A percentile compares a stretch with the other conserved stretches of the same genome.
Conservation (phyloP, 2,888 invertebrate species). For the Melitaea athalia region DNA sequence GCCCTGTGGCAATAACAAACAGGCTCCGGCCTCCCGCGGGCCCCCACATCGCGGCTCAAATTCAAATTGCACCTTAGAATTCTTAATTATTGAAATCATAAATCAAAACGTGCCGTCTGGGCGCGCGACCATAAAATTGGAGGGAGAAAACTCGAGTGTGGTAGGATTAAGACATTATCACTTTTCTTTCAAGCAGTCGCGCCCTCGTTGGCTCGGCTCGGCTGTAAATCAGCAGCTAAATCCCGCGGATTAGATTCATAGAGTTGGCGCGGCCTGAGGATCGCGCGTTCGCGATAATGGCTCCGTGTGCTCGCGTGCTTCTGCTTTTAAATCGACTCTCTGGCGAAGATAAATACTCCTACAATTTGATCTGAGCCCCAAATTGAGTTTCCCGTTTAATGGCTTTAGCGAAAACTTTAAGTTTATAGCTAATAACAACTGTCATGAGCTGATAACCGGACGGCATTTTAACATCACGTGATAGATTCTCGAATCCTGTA, state of each 20-base stretch:
- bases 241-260: slow-evolving; percentile 83
- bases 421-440: slow-evolving; percentile 69
- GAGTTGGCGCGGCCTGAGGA: slow-evolving; percentile 80
- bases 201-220: slow-evolving; percentile 71
- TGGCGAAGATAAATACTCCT: slow-evolving; percentile 75
- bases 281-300: slow-evolving; percentile 76
- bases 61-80: slow-evolving; percentile 83
- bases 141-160: slow-evolving; percentile 77
- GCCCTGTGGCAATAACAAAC: slow-evolving; percentile 76
- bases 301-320: slow-evolving; percentile 80
- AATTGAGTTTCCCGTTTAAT: slow-evolving; percentile 69
- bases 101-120: slow-evolving; percentile 81
- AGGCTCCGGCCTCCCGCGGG: slow-evolving; percentile 73
- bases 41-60: slow-evolving; percentile 71
- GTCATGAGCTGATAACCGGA: slow-evolving; percentile 69
- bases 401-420: slow-evolving; percentile 65
- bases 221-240: slow-evolving; percentile 82
- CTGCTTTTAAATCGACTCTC: slow-evolving; percentile 80
- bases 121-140: slow-evolving; percentile 79
- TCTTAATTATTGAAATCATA: slow-evolving; percentile 83
- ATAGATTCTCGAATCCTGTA: neutral
- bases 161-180: slow-evolving; percentile 86
- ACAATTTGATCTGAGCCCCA: slow-evolving; percentile 66
- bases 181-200: slow-evolving; percentile 83
- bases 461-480: slow-evolving; percentile 42